These are phyloP conservation scores for Otocyon megalotis DNA, from an alignment of 2,113 vertebrate species.

Conservation along the genomic window DNA sequence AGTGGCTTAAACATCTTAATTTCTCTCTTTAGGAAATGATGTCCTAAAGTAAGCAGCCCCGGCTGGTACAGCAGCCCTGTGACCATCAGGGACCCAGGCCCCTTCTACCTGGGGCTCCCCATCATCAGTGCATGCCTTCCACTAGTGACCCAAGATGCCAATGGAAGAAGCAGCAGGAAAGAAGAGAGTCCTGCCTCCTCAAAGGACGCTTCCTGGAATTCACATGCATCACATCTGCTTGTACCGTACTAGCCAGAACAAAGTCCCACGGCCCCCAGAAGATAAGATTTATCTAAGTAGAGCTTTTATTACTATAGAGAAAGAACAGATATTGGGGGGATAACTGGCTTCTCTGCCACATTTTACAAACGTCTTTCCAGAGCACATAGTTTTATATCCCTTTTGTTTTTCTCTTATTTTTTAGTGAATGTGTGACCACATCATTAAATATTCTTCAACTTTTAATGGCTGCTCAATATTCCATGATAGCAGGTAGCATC, in stretches of 20 bases:
- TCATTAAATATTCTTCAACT: background rate
- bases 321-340: background rate
- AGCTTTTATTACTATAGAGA: background rate
- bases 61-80: background rate
- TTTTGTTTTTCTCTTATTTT: background rate
- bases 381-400: background rate
- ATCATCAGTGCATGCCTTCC: accelerated
- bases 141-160: background rate
- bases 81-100: background rate
- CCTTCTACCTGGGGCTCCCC: background rate
- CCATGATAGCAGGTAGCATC: background rate
- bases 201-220: background rate
- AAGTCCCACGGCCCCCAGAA: background rate
- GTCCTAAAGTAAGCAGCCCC: background rate
- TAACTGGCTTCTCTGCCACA: background rate
- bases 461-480: background rate
- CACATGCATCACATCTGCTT: background rate
- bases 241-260: background rate
- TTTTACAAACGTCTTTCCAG: background rate
- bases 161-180: background rate
- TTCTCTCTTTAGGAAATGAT: background rate
- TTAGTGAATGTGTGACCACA: background rate
- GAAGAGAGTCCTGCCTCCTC: background rate
- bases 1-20: background rate
- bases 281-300: background rate